Conservation (phyloP, 1,140 invertebrate genomes). For the Zelostemma sp. region DNA sequence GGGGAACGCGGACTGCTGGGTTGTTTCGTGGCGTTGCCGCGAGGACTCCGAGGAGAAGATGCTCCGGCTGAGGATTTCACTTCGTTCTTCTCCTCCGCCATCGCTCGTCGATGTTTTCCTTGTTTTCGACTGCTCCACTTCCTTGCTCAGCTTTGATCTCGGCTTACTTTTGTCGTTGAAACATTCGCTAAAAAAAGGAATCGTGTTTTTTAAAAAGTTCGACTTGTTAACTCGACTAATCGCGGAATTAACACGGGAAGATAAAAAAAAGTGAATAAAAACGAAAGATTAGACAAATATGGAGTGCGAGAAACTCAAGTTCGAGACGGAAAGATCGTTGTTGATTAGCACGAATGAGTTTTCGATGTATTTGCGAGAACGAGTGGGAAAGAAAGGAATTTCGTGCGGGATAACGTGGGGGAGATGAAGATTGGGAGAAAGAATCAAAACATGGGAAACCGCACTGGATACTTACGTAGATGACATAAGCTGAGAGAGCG, state of each 20-base stretch:
- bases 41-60: slow-evolving; percentile 62
- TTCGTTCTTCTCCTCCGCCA: slow-evolving; percentile 64
- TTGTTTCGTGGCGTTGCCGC: slow-evolving; percentile 37
- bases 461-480: slow-evolving; percentile 27
- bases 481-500: slow-evolving; percentile 44
- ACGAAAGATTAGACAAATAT: slow-evolving; percentile 19
- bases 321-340: too few relatives aligned
- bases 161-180: neutral
- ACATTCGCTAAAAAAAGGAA: slow-evolving; percentile 26
- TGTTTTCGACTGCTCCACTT: neutral
- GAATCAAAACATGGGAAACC: slow-evolving; percentile 9
- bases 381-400: neutral
- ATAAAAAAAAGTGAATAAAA: neutral
- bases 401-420: too few relatives aligned
- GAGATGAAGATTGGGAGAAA: neutral
- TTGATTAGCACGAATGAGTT: too few relatives aligned
- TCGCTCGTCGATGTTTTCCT: slow-evolving; percentile 16
- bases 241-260: slow-evolving; percentile 1
- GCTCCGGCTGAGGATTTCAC: slow-evolving; percentile 59
- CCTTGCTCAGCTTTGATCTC: neutral
- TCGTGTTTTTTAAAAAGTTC: too few relatives aligned
- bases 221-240: neutral
- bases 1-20: slow-evolving; percentile 62
- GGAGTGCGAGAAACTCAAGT: slow-evolving; percentile 17
- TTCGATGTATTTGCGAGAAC: too few relatives aligned